These are phyloP conservation scores for Beris morrisii DNA, from an alignment of 2,888 invertebrate genomes.

Conservation along the genomic window DNA sequence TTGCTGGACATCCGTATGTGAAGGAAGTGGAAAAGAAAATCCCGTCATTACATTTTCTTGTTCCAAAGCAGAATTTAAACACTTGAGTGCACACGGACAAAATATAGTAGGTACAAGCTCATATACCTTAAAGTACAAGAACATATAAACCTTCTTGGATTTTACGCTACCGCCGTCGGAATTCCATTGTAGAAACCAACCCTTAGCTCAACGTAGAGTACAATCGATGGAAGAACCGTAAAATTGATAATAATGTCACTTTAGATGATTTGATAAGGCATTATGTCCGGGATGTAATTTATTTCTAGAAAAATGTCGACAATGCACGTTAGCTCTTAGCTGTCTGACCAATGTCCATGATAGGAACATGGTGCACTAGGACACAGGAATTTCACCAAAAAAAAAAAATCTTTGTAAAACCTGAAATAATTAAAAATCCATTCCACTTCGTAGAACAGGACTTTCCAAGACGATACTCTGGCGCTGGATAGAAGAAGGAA, in stretches of 20 bases:
- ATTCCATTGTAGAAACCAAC: not conserved
- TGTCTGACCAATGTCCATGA: not conserved
- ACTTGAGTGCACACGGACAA: too few species aligned
- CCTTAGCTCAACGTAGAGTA: not conserved
- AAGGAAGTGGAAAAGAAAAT: too few species aligned
- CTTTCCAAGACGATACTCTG: slow-evolving; percentile 5
- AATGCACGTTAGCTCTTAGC: slow-evolving; percentile 5
- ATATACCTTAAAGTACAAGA: too few species aligned
- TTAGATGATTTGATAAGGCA: slow-evolving; percentile 34
- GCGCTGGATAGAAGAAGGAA: too few species aligned
- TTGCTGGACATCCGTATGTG: too few species aligned
- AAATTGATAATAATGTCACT: slow-evolving; percentile 37
- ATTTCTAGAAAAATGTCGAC: slow-evolving; percentile 18
- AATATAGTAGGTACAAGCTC: too few species aligned
- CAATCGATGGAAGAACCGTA: not conserved
- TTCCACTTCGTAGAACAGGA: slow-evolving; percentile 34
- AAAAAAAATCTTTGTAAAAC: slow-evolving; percentile 1
- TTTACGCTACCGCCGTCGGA: not conserved
- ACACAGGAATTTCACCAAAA: not conserved
- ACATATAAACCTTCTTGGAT: too few species aligned
- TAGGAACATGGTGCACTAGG: not conserved
- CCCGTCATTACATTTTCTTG: too few species aligned
- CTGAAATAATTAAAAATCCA: slow-evolving; percentile 38
- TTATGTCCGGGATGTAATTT: slow-evolving; percentile 35
- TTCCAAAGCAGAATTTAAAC: too few species aligned